Base-by-base conservation (phyloP, 2,888 invertebrate species). In the Mycalesis mineus region DNA sequence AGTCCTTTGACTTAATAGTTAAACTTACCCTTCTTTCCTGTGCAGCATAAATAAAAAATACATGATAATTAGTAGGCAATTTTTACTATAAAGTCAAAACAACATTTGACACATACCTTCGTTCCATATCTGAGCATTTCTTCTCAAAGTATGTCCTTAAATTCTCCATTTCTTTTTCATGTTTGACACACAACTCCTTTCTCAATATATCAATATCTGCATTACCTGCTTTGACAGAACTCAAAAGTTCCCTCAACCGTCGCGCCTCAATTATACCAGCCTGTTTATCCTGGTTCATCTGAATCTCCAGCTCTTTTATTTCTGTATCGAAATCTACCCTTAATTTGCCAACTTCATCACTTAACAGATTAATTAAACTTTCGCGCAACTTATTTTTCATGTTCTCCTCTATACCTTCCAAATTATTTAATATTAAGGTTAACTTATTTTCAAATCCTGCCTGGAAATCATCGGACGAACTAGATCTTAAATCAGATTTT, bases 71-170 rank as follows among this genome's bases (percentile, higher is more conserved):
- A n/a, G n/a, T n/a, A n/a, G n/a, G n/a, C n/a, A n/a, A n/a, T n/a
- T 40, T 40, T 14, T 0, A 41, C 37, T 14, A 28, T 49, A 2
- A 29, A 56, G 17, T 29, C 31, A 11, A 8, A 22, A 22, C 22
- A 22, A 22, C 22, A 22, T 5, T 22, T 22, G 5, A 22, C 2
- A 4, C 62, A 58, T 57, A 71, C 92, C 95, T 94, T 71, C 95
- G 94, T 73, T 95, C 95, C 79, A 96, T 91, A 69, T 95, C 95
- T 0, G 93, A 91, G 73, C 95, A 96, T 73, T 95, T 95, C 71
- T 93, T 91, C 72, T 96, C 96, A 72, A 95, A 96, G 71, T 95
- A 96, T 8, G 92, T 94, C 45, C 95, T 88, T 54, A 96, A 77
- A 72, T 95, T 93, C 75, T 95, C 95, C 93, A 96, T 93, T 76